phyloP scores from a whole-genome alignment of 1,140 invertebrate species.

The Agrilus planipennis region DNA sequence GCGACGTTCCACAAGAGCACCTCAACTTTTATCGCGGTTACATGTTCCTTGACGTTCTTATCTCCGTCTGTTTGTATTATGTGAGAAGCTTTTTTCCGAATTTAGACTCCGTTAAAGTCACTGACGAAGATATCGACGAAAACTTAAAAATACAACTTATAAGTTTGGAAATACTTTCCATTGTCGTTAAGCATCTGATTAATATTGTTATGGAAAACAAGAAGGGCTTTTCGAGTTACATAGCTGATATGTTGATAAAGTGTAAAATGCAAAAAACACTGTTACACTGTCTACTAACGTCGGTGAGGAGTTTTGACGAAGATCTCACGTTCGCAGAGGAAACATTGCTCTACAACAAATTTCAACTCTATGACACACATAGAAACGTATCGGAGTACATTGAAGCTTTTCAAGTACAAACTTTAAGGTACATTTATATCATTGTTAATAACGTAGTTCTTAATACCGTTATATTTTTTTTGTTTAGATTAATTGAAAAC shows the following conservation, averaged over 20 bases:
- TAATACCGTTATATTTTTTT: no score
- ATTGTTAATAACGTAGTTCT: not conserved
- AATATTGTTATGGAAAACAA: conserved; percentile 74
- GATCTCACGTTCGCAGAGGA: conserved; percentile 66
- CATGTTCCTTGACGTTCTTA: conserved; percentile 75
- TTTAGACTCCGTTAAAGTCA: conserved; percentile 46
- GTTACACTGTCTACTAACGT: conserved; percentile 71
- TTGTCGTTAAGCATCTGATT: conserved; percentile 66
- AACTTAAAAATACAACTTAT: conserved; percentile 67
- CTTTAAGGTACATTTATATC: conserved; percentile 42
- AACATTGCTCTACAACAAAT: conserved; percentile 74
- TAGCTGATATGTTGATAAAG: conserved; percentile 66
- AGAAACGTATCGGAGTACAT: conserved; percentile 50
- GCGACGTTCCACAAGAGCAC: conserved; percentile 50
- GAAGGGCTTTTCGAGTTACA: conserved; percentile 69
- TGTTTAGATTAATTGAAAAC: conserved; percentile 49
- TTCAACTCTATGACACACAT: conserved; percentile 43
- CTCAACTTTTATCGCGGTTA: conserved; percentile 54
- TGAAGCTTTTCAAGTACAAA: conserved; percentile 65
- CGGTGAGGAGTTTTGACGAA: conserved; percentile 45
- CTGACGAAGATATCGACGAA: conserved; percentile 59
- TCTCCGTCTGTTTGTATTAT: conserved; percentile 69
- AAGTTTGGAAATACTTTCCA: conserved; percentile 64
- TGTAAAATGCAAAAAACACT: conserved; percentile 85
- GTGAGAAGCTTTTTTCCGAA: conserved; percentile 73